Conservation (phyloP, 2,888 invertebrate species). For the Eupsilia transversa region DNA sequence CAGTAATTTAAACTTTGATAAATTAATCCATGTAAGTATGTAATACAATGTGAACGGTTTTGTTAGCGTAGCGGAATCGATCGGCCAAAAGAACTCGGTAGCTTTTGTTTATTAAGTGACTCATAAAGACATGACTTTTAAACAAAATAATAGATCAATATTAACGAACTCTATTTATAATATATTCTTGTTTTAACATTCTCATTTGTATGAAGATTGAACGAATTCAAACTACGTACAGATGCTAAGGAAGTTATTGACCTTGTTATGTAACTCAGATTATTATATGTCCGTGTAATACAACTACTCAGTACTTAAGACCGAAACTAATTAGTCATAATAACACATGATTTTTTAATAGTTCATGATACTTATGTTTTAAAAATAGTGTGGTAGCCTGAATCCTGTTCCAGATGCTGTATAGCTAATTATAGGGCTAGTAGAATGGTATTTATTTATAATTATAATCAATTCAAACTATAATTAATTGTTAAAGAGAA, state of each 20-base stretch:
- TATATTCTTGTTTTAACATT: background rate
- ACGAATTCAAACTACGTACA: background rate
- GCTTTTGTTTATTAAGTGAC: too few species aligned
- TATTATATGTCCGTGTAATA: background rate
- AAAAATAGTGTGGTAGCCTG: background rate
- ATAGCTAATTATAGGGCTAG: too few species aligned
- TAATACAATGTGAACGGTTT: too few species aligned
- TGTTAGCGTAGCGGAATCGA: too few species aligned
- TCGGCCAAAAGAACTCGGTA: too few species aligned
- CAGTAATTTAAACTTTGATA: too few species aligned
- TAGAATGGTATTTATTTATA: background rate
- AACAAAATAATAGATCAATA: background rate
- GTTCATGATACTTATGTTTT: background rate
- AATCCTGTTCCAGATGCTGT: background rate
- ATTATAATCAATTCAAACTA: background rate
- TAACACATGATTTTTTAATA: constrained; percentile 7
- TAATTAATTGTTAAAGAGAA: background rate
- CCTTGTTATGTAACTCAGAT: constrained; percentile 8
- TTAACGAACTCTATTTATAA: background rate
- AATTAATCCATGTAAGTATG: too few species aligned
- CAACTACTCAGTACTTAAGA: background rate
- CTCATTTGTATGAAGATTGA: background rate
- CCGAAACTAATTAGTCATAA: background rate
- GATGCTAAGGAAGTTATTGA: background rate
- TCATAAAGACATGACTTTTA: too few species aligned